Percentiles rank a stretch among this genome's conserved stretches.
Conservation (phyloP, 2,888 invertebrate genomes). For the Agrilus cyanescens region DNA sequence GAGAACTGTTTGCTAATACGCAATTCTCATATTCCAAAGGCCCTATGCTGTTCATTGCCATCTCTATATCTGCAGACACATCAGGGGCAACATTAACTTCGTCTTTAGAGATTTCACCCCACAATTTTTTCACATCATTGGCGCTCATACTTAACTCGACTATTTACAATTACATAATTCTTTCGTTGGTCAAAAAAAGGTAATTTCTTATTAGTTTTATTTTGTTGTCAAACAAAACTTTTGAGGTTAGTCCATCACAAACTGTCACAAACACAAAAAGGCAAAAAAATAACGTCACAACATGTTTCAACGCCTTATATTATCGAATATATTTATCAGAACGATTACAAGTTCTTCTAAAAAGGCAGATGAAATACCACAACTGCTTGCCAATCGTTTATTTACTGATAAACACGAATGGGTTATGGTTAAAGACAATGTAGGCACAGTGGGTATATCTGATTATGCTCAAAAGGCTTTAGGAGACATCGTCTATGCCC, state of each 20-base stretch:
- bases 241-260: too few species aligned
- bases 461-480: conserved; percentile 91
- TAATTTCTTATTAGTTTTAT: too few species aligned
- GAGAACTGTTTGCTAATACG: conserved; percentile 15
- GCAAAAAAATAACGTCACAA: too few species aligned
- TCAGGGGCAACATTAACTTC: conserved; percentile 18
- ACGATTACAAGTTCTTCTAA: too few species aligned
- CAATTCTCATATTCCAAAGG: conserved; percentile 25
- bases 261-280: too few species aligned
- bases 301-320: too few species aligned
- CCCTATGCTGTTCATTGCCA: conserved; percentile 28
- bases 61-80: conserved; percentile 28
- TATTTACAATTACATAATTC: too few species aligned
- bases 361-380: too few species aligned
- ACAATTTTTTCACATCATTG: conserved; percentile 6
- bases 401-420: conserved; percentile 94
- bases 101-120: conserved; percentile 26
- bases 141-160: too few species aligned
- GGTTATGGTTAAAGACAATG: conserved; percentile 63
- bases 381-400: conserved; percentile 28
- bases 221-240: too few species aligned
- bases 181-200: too few species aligned
- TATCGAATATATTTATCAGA: too few species aligned
- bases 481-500: conserved; percentile 94
- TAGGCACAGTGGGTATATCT: conserved; percentile 89